Evolutionary conservation across 2,888 invertebrate genomes (phyloP).

Genomic region (Drosophila niveifrons): DNA sequence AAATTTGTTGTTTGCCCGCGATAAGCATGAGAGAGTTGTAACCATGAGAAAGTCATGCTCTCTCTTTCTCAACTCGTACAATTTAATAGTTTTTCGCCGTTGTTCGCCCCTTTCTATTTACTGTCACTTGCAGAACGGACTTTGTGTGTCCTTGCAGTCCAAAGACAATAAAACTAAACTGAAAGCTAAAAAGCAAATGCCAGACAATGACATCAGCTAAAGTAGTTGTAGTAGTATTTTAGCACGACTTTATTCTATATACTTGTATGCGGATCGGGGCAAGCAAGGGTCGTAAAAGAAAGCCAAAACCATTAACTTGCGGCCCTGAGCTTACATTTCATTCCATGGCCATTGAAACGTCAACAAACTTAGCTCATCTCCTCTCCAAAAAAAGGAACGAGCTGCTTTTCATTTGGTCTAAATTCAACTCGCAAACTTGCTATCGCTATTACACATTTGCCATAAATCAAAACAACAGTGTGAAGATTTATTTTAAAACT

Average conservation of each 20-base stretch:
- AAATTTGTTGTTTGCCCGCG: conserved; percentile 43
- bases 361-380: conserved; percentile 15
- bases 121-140: conserved; percentile 22
- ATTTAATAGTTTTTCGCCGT: conserved; percentile 7
- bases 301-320: conserved; percentile 29
- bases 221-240: conserved; percentile 39
- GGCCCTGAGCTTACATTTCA: conserved; percentile 27
- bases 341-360: conserved; percentile 27
- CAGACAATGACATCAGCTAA: conserved; percentile 65
- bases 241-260: conserved; percentile 45
- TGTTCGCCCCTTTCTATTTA: not conserved
- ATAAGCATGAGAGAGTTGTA: conserved; percentile 30
- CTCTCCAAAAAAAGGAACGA: not conserved
- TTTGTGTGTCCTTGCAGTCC: conserved; percentile 44
- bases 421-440: not conserved
- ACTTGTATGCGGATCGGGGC: conserved; percentile 18
- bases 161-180: conserved; percentile 50
- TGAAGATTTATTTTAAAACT: not conserved
- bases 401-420: not conserved
- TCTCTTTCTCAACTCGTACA: not conserved
- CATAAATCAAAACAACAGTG: not conserved
- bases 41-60: conserved; percentile 1
- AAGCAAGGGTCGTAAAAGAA: conserved; percentile 19
- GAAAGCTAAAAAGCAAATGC: conserved; percentile 34
- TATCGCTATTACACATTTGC: not conserved